Percentiles rank a stretch among this genome's conserved stretches.
phyloP scores from a whole-genome alignment of 2,888 invertebrate genomes.

The Leptogaster cylindrica region DNA sequence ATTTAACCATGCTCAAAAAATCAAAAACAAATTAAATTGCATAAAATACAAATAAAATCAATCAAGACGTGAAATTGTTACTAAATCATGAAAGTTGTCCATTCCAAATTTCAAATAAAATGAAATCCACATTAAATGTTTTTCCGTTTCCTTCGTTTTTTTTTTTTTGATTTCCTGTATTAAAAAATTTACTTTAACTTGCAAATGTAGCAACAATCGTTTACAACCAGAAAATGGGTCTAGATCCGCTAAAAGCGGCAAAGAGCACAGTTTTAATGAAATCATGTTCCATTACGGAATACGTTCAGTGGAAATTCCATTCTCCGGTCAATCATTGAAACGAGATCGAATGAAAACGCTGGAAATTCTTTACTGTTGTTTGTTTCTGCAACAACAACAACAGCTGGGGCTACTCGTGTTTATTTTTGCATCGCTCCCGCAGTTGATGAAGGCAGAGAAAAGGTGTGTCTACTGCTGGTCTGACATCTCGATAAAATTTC shows the following conservation, averaged over 20 bases:
- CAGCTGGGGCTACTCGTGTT: conserved; percentile 3
- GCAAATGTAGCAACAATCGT: too few relatives aligned
- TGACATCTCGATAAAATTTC: conserved; percentile 17
- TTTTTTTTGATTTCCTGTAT: too few relatives aligned
- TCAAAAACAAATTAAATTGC: too few relatives aligned
- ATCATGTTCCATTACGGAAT: conserved; percentile 4
- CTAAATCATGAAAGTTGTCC: too few relatives aligned
- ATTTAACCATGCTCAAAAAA: too few relatives aligned
- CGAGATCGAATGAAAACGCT: conserved; percentile 4
- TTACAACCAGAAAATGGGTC: too few relatives aligned
- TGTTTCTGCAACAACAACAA: not conserved
- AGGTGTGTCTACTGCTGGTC: conserved; percentile 16
- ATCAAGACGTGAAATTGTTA: too few relatives aligned
- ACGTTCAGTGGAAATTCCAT: conserved; percentile 21
- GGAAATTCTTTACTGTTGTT: not conserved
- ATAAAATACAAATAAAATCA: too few relatives aligned
- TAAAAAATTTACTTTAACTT: too few relatives aligned
- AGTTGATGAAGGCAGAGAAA: conserved; percentile 12
- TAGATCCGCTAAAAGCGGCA: not conserved
- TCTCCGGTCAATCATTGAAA: conserved; percentile 27
- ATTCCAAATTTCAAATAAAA: too few relatives aligned
- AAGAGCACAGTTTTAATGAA: conserved; percentile 20
- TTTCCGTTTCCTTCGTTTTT: too few relatives aligned
- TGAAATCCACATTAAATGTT: too few relatives aligned
- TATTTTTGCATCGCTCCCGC: not conserved